phyloP scores from a whole-genome alignment of 1,140 invertebrate genomes.

The Saccostrea cuccullata region DNA sequence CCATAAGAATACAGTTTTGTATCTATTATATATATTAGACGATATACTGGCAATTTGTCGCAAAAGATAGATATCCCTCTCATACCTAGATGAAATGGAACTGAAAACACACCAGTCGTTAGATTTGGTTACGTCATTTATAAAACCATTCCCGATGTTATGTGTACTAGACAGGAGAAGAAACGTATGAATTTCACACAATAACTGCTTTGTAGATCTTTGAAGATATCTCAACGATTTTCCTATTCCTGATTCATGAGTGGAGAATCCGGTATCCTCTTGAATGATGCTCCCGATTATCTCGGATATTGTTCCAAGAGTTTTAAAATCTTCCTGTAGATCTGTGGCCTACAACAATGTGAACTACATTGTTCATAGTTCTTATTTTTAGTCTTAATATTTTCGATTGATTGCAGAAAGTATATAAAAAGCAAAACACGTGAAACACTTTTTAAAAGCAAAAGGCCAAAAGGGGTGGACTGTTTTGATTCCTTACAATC shows the following conservation, averaged over 20 bases:
- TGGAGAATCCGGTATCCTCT: background rate
- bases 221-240: background rate
- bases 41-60: too few species aligned
- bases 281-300: background rate
- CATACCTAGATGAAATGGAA: background rate
- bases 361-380: background rate
- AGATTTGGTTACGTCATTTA: background rate
- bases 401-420: background rate
- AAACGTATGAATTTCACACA: constrained; percentile 20
- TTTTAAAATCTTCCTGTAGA: background rate
- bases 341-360: background rate
- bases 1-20: background rate
- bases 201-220: background rate
- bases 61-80: background rate
- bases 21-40: background rate
- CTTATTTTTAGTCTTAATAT: background rate
- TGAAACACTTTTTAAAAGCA: too few species aligned
- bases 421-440: background rate
- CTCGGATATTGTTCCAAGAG: background rate
- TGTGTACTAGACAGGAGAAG: background rate
- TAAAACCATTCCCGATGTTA: background rate
- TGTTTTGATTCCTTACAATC: too few species aligned
- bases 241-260: background rate
- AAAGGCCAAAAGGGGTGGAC: too few species aligned
- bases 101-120: background rate